These are phyloP conservation scores for Erinaceus europaeus DNA, from an alignment of 2,113 vertebrate species.

Conservation along the genomic window DNA sequence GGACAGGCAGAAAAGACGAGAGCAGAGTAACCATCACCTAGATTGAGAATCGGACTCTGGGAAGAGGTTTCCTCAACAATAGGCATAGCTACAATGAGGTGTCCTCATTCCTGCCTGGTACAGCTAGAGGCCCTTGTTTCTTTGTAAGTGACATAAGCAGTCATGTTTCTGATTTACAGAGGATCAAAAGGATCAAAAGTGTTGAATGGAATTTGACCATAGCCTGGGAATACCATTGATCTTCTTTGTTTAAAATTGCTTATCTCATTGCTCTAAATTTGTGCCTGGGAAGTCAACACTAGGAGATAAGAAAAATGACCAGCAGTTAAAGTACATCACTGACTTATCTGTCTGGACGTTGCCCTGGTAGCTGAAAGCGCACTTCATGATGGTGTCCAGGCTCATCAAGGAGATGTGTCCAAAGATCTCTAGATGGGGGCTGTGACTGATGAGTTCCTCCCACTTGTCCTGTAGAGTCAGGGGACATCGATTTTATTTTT, in stretches of 20 bases:
- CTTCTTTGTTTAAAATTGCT: too few species aligned
- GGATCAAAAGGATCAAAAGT: too few species aligned
- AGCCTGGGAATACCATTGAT: too few species aligned
- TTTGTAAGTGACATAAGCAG: too few species aligned
- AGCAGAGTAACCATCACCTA: neutral
- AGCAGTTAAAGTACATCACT: conserved; percentile 54
- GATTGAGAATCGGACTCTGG: neutral
- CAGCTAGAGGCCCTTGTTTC: too few species aligned
- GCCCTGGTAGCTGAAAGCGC: conserved; percentile 89
- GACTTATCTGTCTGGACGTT: conserved; percentile 87
- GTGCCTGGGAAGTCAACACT: too few species aligned
- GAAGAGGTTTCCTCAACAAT: neutral
- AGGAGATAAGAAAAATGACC: too few species aligned
- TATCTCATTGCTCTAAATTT: too few species aligned
- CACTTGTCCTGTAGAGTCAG: conserved; percentile 87
- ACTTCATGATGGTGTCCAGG: too few species aligned
- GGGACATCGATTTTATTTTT: neutral
- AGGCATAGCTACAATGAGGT: neutral
- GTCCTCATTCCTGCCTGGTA: neutral
- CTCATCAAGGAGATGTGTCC: conserved; percentile 91
- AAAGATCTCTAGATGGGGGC: conserved; percentile 86
- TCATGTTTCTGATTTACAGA: too few species aligned
- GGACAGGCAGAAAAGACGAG: neutral
- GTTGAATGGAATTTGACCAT: too few species aligned
- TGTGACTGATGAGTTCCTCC: conserved; percentile 79